Conservation (phyloP, 2,888 invertebrate species). For the Atethmia centrago region DNA sequence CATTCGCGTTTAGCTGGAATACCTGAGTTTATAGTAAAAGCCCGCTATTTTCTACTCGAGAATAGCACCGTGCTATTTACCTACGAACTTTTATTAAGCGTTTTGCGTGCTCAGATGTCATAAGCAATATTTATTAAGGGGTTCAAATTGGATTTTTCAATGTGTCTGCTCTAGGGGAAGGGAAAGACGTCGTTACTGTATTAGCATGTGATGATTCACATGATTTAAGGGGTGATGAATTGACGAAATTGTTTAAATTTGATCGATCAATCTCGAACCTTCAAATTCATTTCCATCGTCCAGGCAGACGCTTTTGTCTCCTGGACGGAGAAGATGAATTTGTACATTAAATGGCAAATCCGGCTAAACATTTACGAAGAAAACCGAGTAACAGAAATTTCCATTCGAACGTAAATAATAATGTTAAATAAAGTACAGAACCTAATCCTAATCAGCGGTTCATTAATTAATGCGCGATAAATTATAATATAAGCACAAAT, state of each 20-base stretch:
- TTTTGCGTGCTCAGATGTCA: conserved; percentile 44
- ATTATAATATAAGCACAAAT: conserved; percentile 28
- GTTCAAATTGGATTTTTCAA: conserved; percentile 5
- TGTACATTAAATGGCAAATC: neutral
- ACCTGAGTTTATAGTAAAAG: conserved; percentile 41
- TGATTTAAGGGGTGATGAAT: too few relatives aligned
- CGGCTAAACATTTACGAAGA: neutral
- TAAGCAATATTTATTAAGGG: conserved; percentile 20
- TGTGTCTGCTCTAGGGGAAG: conserved; percentile 23
- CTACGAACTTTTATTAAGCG: neutral
- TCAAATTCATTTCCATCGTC: too few relatives aligned
- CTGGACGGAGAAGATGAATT: neutral
- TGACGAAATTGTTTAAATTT: conserved; percentile 2
- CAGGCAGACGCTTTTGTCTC: neutral
- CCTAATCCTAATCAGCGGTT: conserved; percentile 38
- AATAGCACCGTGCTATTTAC: conserved; percentile 10
- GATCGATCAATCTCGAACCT: conserved; percentile 5
- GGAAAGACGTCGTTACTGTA: conserved; percentile 1
- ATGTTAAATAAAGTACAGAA: conserved; percentile 3
- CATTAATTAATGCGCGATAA: conserved; percentile 39
- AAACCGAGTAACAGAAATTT: neutral
- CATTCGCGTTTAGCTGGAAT: conserved; percentile 63
- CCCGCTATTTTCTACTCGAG: conserved; percentile 28
- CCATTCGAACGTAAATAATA: neutral
- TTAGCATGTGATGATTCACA: conserved; percentile 36